phyloP scores from a whole-genome alignment of 1,140 invertebrate species.

The Heliconius hewitsoni region DNA sequence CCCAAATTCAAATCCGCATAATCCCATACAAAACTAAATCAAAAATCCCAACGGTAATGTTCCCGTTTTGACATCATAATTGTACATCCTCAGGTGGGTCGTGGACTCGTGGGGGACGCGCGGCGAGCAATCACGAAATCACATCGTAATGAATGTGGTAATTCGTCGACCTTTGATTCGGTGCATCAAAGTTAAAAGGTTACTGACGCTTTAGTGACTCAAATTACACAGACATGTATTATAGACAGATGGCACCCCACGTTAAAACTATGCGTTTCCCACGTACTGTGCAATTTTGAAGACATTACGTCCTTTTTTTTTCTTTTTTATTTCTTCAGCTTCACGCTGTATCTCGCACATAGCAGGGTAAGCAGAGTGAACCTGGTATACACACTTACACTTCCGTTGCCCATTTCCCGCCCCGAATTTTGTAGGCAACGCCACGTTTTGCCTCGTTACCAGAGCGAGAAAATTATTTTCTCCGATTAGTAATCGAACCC shows the following conservation, averaged over 20 bases:
- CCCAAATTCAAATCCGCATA: neutral
- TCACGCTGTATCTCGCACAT: too few relatives aligned
- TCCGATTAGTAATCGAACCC: too few relatives aligned
- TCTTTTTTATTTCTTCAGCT: too few relatives aligned
- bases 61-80: neutral
- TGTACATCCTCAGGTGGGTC: constrained; percentile 4
- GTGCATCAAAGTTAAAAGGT: constrained; percentile 8
- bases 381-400: too few relatives aligned
- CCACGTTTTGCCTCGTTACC: too few relatives aligned
- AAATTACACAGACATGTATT: neutral
- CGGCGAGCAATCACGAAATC: neutral
- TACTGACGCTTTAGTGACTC: neutral
- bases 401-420: too few relatives aligned
- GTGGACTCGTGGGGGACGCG: neutral
- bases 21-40: neutral
- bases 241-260: neutral
- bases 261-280: too few relatives aligned
- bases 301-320: too few relatives aligned
- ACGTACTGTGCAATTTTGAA: too few relatives aligned
- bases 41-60: neutral
- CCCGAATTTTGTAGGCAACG: too few relatives aligned
- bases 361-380: too few relatives aligned
- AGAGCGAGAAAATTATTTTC: too few relatives aligned
- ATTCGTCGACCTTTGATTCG: constrained; percentile 4
- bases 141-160: constrained; percentile 3